Percentiles rank a stretch among this genome's conserved stretches.
Evolutionary conservation across 2,797 vertebrate genomes (phyloP).

Genomic region (Pseudotriccus pelzelni): DNA sequence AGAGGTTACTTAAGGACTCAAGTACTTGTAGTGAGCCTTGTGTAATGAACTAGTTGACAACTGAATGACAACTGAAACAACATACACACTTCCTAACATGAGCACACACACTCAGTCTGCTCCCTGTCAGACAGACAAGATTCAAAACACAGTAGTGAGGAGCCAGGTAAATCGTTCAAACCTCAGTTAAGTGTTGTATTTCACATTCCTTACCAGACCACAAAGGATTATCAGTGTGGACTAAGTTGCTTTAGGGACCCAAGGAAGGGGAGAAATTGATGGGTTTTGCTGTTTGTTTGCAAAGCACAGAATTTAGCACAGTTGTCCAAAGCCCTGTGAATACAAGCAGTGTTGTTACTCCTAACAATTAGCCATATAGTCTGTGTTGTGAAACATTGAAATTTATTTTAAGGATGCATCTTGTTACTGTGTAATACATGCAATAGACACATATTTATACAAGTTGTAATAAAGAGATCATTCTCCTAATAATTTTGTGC

Average conservation of each 20-base stretch:
- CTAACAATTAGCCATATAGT: background rate
- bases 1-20: background rate
- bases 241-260: background rate
- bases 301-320: background rate
- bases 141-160: background rate
- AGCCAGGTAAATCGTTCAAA: background rate
- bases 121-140: background rate
- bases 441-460: background rate
- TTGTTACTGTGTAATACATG: background rate
- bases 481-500: background rate
- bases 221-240: background rate
- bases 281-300: background rate
- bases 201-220: background rate
- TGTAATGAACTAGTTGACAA: background rate
- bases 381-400: background rate
- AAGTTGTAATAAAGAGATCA: background rate
- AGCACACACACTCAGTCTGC: background rate
- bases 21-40: background rate
- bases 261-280: background rate
- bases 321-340: background rate
- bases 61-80: background rate
- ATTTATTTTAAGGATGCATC: background rate
- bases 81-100: background rate
- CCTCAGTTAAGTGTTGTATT: background rate
- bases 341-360: background rate